Evolutionary conservation across 2,888 invertebrate species (phyloP), one percentile per base, ranked within the genome.

Genomic region (Caenorhabditis imperialis): DNA sequence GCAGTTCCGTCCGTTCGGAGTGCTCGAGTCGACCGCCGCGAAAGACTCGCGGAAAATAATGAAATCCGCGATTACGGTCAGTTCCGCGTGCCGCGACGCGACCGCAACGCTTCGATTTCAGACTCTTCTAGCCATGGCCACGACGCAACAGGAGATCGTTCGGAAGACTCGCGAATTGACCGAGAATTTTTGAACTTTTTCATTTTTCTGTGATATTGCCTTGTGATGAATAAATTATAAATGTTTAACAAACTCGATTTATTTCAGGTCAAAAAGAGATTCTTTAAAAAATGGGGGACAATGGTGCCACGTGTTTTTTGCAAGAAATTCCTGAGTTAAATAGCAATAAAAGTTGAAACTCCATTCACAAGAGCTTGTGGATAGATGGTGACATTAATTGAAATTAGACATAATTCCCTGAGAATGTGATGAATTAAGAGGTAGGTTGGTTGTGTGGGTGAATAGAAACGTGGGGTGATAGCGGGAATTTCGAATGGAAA

Each of bases 1-100:
- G 2, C 50, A 63, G 25, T 79, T 75, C 54, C 48, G 75, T 22
- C 79, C 79, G 16, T 79, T 79, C 47, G 79, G 79, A 35, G 60
- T 79, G 3, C 58, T 79, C 23, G 79, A 79, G 47, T 54, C 77
- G 33, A 18, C 60, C 10, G 50, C 70, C 1, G 79, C 79, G 2
- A 77, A 75, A 33, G 70, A 73, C 22, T 77, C 76, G 3, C 60
- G 79, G 37, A 62, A 60, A 23, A 48, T 51, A 8, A 74, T 76
- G 51, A 47, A 37, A 35, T 30, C 18, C 7, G 65, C 62, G 3
- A 55, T 77, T 38, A 48, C 58, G 47, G 77, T 77, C 4, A 3
- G 42, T n/a, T n/a, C n/a, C n/a, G n/a, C n/a, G n/a, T n/a, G n/a
- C n/a, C n/a, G n/a, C n/a, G n/a, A n/a, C n/a, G n/a, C n/a, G n/a